Evolutionary conservation across 2,888 invertebrate genomes (phyloP).

Genomic region (Amblyjoppa proteus): DNA sequence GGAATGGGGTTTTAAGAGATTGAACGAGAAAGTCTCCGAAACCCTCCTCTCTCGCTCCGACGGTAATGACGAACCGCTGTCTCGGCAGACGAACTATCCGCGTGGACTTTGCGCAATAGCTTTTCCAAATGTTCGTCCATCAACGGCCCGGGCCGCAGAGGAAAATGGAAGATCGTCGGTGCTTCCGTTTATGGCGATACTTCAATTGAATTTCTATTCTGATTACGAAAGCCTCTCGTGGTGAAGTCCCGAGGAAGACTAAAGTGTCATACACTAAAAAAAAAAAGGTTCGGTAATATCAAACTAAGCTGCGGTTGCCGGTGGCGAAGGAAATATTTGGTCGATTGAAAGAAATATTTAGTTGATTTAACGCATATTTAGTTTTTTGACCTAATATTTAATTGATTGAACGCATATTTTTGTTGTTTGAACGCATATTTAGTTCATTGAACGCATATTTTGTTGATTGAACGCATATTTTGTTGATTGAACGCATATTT

Average conservation of each 20-base stretch:
- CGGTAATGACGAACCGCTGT: conserved; percentile 22
- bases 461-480: too few species aligned
- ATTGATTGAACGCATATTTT: too few species aligned
- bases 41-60: not conserved
- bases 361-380: too few species aligned
- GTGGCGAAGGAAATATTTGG: too few species aligned
- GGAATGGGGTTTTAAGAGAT: conserved; percentile 28
- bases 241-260: conserved; percentile 25
- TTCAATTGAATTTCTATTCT: conserved; percentile 74
- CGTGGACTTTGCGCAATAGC: conserved; percentile 51
- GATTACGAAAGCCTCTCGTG: conserved; percentile 72
- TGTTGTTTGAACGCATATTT: too few species aligned
- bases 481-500: too few species aligned
- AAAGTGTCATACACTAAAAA: not conserved
- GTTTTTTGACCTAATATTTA: too few species aligned
- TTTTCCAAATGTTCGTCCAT: not conserved
- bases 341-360: too few species aligned
- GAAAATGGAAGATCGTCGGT: conserved; percentile 52
- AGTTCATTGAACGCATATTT: too few species aligned
- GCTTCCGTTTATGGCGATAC: conserved; percentile 35
- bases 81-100: not conserved
- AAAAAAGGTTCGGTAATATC: too few species aligned
- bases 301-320: too few species aligned
- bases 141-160: conserved; percentile 26
- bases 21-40: conserved; percentile 7